A percentile compares a stretch with the other conserved stretches of the same genome.
These are phyloP conservation scores for Hedychridium roseum DNA, from an alignment of 2,888 invertebrate species.

Conservation along the genomic window DNA sequence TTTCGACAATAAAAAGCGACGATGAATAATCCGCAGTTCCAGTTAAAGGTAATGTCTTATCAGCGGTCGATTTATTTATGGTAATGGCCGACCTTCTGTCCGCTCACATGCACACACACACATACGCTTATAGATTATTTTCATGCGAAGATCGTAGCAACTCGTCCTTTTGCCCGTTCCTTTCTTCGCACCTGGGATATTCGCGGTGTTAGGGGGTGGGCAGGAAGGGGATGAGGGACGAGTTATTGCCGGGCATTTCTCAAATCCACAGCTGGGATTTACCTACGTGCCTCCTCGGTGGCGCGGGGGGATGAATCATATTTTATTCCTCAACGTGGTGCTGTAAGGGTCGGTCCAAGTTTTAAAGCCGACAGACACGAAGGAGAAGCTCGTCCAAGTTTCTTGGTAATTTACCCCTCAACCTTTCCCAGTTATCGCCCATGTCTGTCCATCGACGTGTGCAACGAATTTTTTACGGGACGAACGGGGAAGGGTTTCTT, in stretches of 20 bases:
- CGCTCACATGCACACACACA: too few relatives aligned
- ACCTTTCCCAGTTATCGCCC: constrained; percentile 11
- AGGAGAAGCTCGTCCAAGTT: too few relatives aligned
- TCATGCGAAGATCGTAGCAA: too few relatives aligned
- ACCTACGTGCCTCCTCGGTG: constrained; percentile 32
- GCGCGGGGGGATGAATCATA: constrained; percentile 32
- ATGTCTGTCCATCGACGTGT: constrained; percentile 11
- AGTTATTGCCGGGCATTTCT: constrained; percentile 46
- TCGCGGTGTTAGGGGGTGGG: neutral
- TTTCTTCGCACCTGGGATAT: too few relatives aligned
- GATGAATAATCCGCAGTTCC: too few relatives aligned
- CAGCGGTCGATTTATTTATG: too few relatives aligned
- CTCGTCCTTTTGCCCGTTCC: too few relatives aligned
- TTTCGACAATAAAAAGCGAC: too few relatives aligned
- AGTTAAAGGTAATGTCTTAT: too few relatives aligned
- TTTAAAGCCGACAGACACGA: constrained; percentile 16
- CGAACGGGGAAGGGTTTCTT: constrained; percentile 12
- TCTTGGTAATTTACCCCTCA: too few relatives aligned
- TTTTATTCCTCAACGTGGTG: constrained; percentile 18
- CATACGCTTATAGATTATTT: too few relatives aligned
- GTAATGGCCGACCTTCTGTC: too few relatives aligned
- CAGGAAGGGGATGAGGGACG: constrained; percentile 20
- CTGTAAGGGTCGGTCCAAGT: constrained; percentile 23
- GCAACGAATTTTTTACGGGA: constrained; percentile 16
- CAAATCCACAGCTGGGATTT: constrained; percentile 49